Conservation (phyloP, 2,797 vertebrate genomes). For the Enteromius unitaeniatus region DNA sequence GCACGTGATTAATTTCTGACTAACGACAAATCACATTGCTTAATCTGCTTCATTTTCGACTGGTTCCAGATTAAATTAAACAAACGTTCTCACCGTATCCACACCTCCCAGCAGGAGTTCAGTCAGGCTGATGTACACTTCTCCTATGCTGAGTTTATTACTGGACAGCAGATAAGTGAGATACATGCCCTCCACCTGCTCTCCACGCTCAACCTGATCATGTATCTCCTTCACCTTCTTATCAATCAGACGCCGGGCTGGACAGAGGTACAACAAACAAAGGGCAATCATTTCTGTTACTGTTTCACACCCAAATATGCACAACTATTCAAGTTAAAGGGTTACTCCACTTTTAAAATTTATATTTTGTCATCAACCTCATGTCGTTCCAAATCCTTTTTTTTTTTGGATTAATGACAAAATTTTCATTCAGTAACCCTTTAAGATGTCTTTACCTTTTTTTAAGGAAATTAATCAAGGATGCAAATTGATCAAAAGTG, state of each 20-base stretch:
- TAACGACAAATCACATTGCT: neutral
- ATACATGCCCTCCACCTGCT: conserved; percentile 69
- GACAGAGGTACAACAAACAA: conserved; percentile 12
- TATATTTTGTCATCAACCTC: no score
- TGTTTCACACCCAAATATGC: neutral
- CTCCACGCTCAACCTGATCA: conserved; percentile 55
- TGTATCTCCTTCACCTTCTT: conserved; percentile 67
- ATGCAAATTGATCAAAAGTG: no score
- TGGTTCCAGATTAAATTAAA: neutral
- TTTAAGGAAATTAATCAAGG: no score
- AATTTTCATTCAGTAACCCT: no score
- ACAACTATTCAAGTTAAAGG: no score
- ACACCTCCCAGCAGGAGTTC: conserved; percentile 82
- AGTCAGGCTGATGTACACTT: conserved; percentile 74
- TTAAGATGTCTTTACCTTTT: no score
- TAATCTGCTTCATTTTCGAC: neutral
- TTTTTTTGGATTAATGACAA: no score
- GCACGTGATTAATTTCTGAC: neutral
- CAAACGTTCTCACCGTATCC: conserved; percentile 74
- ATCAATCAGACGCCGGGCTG: conserved; percentile 73
- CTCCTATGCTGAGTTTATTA: conserved; percentile 65
- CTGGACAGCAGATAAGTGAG: conserved; percentile 77
- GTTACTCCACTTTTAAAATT: no score
- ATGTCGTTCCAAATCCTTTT: no score
- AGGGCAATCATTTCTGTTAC: neutral